A percentile compares a stretch with the other conserved stretches of the same genome.
These are phyloP conservation scores for Varanus komodoensis DNA, from an alignment of 2,113 vertebrate genomes.

Conservation along the genomic window DNA sequence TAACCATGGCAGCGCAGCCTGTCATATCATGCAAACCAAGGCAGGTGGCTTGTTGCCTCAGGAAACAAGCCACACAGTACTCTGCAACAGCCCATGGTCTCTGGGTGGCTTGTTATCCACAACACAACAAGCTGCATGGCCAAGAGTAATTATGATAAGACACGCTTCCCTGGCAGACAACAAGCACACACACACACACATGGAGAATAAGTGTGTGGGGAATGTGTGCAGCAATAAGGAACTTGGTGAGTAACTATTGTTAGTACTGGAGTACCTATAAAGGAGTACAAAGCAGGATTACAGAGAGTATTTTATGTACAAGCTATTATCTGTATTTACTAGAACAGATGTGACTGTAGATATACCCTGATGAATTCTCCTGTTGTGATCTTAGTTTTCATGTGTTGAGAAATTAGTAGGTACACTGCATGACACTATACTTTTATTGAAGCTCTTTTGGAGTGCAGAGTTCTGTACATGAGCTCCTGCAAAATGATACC, in stretches of 20 bases:
- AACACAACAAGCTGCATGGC: no score
- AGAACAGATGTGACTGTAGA: not conserved
- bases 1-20: no score
- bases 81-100: no score
- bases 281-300: not conserved
- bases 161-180: no score
- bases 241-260: not conserved
- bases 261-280: not conserved
- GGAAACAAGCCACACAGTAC: no score
- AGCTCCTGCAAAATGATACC: not conserved
- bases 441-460: not conserved
- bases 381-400: not conserved
- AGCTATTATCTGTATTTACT: not conserved
- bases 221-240: no score
- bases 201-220: no score
- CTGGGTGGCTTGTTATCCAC: no score
- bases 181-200: no score
- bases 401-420: not conserved
- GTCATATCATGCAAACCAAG: no score
- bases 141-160: no score
- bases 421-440: not conserved
- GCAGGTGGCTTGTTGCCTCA: no score
- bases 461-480: not conserved
- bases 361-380: not conserved
- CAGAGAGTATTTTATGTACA: not conserved